Conservation (phyloP, 1,140 invertebrate genomes). For the Penaeus vannamei region DNA sequence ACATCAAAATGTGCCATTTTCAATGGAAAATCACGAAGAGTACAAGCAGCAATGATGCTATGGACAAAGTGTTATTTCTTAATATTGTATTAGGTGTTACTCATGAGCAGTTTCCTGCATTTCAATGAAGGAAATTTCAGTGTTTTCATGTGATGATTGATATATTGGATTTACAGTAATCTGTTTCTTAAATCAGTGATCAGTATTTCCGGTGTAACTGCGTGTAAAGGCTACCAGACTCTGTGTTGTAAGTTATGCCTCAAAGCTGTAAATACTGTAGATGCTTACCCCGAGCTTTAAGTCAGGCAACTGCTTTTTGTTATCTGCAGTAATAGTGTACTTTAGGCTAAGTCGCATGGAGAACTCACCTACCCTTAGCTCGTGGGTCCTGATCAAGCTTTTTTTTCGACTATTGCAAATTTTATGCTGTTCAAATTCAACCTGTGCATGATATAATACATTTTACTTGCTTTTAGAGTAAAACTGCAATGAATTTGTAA, state of each 20-base stretch:
- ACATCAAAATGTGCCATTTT: slow-evolving; percentile 58
- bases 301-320: slow-evolving; percentile 47
- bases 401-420: slow-evolving; percentile 43
- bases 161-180: slow-evolving; percentile 57
- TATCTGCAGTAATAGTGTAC: slow-evolving; percentile 41
- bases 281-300: slow-evolving; percentile 48
- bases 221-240: slow-evolving; percentile 45
- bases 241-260: slow-evolving; percentile 36
- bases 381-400: slow-evolving; percentile 56
- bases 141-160: slow-evolving; percentile 56
- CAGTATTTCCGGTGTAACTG: slow-evolving; percentile 56
- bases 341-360: slow-evolving; percentile 53
- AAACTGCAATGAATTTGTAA: slow-evolving; percentile 49
- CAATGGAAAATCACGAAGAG: slow-evolving; percentile 41
- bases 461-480: slow-evolving; percentile 54
- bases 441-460: slow-evolving; percentile 41
- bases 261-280: slow-evolving; percentile 59
- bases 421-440: slow-evolving; percentile 43
- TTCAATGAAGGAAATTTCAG: slow-evolving; percentile 53
- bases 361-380: slow-evolving; percentile 50
- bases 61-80: slow-evolving; percentile 50
- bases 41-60: slow-evolving; percentile 60
- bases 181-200: slow-evolving; percentile 26
- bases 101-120: slow-evolving; percentile 56
- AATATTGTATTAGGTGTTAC: slow-evolving; percentile 49